Conservation (phyloP, 2,888 invertebrate genomes). For the Pterobdella sp. region DNA sequence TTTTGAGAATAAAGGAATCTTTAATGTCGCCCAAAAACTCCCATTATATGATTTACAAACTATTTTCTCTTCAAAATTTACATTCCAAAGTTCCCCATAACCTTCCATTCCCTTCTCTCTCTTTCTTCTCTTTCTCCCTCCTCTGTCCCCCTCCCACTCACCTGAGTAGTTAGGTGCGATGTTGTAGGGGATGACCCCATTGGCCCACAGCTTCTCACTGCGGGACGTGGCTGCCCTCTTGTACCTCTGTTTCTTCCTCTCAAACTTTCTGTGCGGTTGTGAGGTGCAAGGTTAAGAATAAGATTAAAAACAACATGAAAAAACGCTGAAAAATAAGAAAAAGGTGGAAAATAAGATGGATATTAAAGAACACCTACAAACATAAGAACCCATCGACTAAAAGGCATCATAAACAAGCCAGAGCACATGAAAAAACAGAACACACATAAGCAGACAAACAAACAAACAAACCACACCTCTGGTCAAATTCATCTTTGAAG, state of each 20-base stretch:
- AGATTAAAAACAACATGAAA: too few species aligned
- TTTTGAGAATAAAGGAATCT: too few species aligned
- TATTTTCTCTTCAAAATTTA: neutral
- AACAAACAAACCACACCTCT: neutral
- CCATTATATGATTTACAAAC: neutral
- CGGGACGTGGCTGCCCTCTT: slow-evolving; percentile 80
- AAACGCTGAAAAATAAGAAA: too few species aligned
- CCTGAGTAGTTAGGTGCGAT: slow-evolving; percentile 39
- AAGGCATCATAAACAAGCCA: too few species aligned
- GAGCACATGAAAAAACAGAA: too few species aligned
- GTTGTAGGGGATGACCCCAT: slow-evolving; percentile 80
- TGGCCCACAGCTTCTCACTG: slow-evolving; percentile 89
- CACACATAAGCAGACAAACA: neutral
- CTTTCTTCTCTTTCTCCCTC: neutral
- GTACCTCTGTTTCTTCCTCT: neutral
- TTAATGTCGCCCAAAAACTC: too few species aligned
- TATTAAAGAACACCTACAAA: too few species aligned
- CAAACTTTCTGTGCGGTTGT: neutral
- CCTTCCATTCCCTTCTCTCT: slow-evolving; percentile 6
- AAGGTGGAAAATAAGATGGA: too few species aligned
- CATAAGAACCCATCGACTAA: too few species aligned
- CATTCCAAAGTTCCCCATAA: neutral
- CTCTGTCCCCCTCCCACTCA: slow-evolving; percentile 17
- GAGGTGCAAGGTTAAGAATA: neutral
- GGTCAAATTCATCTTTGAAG: neutral